Evolutionary conservation across 2,888 invertebrate genomes (phyloP), one percentile per base, ranked within the genome.

Genomic region (Xestia xanthographa): DNA sequence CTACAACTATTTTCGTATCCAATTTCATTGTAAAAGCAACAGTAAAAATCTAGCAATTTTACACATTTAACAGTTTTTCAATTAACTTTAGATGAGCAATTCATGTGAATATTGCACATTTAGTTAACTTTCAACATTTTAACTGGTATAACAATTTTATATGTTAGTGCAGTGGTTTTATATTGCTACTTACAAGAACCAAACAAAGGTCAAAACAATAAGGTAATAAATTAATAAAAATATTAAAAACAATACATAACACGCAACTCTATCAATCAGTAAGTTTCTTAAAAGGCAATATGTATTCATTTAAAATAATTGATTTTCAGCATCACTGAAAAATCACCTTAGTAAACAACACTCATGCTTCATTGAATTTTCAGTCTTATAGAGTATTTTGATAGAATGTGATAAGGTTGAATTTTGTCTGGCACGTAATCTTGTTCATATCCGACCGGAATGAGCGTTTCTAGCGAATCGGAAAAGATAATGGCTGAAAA

Each of bases 401-500:
- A 17, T 73, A 29, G 12, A 63, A 63, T 58, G 5, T 65, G 12
- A 82, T 88, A 90, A 80, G 79, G 85, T 82, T 82, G 65, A 87
- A 72, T 80, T 85, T 87, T 8, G 79, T 67, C 71, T 86, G 84
- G 80, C 82, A 81, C 38, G 20, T n/a, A 26, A 68, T 72, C 75
- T 72, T 77, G 69, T 68, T 77, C 72, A 88, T 88, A 91, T 91
- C 91, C 90, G 91, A 90, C 91, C 93, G 93, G 94, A 94, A 95
- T 90, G 48, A 87, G 87, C 92, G 93, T 94, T 95, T 94, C 94
- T 93, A 94, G 90, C 92, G 90, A 94, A 96, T 95, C 95, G 94
- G 94, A 94, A 95, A 91, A 92, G 92, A 94, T 96, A 96, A 95
- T 95, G 89, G 92, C 90, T 92, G 90, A 92, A 94, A 93, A 92